Conservation (phyloP, 2,113 vertebrate genomes). For the Neotoma lepida region DNA sequence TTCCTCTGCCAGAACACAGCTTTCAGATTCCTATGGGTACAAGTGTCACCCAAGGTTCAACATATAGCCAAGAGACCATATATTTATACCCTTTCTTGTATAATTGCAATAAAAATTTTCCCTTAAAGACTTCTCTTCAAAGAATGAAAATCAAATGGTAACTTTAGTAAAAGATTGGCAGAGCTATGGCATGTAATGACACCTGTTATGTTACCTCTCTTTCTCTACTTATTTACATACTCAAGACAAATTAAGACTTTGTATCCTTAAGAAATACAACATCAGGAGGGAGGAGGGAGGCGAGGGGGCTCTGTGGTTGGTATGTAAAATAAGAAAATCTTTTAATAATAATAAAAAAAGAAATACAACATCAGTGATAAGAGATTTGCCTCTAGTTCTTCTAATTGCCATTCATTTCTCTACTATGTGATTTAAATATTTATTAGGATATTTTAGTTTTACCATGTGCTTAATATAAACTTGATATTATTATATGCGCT, state of each 20-base stretch:
- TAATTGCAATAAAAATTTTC: background rate
- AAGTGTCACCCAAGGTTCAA: background rate
- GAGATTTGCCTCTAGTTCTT: background rate
- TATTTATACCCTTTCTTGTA: background rate
- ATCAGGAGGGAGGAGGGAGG: too few relatives aligned
- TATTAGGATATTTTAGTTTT: slow-evolving; percentile 7
- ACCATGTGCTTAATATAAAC: background rate
- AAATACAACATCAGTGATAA: background rate
- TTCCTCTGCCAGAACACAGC: background rate
- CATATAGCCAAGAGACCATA: background rate
- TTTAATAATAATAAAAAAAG: too few relatives aligned
- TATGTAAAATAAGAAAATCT: too few relatives aligned
- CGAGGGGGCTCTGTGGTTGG: too few relatives aligned
- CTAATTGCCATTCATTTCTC: background rate
- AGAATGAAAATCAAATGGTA: background rate
- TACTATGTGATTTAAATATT: background rate
- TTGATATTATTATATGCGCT: background rate
- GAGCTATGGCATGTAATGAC: background rate
- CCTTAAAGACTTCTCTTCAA: background rate
- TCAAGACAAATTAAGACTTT: background rate
- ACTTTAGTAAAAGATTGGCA: background rate
- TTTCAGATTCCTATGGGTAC: background rate
- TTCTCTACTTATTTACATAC: background rate
- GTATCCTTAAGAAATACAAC: background rate
- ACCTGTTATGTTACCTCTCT: background rate